phyloP scores from a whole-genome alignment of 2,113 vertebrate genomes.

The Psittacula cyanocephala region DNA sequence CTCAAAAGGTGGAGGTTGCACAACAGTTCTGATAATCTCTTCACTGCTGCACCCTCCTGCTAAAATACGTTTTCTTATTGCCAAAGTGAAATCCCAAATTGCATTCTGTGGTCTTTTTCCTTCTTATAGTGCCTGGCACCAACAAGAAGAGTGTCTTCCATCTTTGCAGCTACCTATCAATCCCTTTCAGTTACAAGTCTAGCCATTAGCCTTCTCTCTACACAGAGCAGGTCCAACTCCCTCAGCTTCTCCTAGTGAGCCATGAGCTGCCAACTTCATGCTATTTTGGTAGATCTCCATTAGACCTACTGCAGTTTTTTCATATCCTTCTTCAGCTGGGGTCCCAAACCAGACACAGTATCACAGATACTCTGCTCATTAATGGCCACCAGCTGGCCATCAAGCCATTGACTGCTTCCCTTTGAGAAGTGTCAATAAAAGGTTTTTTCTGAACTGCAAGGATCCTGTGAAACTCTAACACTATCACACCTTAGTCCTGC shows the following conservation, averaged over 20 bases:
- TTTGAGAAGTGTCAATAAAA: background rate
- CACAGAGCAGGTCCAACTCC: background rate
- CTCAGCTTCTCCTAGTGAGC: background rate
- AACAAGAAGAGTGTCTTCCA: background rate
- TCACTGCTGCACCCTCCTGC: background rate
- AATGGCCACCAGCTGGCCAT: background rate
- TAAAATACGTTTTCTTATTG: background rate
- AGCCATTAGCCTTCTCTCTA: background rate
- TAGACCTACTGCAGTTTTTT: background rate
- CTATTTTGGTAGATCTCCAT: background rate
- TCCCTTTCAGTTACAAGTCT: background rate
- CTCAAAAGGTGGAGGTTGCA: background rate
- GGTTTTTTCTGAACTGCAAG: background rate
- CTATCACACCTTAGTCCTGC: background rate
- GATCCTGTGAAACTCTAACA: background rate
- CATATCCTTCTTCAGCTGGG: background rate
- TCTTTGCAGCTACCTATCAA: background rate
- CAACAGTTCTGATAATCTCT: background rate
- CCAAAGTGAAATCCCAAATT: background rate
- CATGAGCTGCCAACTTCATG: accelerated
- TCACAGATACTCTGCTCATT: background rate
- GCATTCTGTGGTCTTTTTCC: background rate
- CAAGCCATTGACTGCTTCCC: background rate
- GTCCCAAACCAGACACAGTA: background rate
- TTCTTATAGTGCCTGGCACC: background rate